phyloP scores from a whole-genome alignment of 2,888 invertebrate species.

The Brachypalpus laphriformis region DNA sequence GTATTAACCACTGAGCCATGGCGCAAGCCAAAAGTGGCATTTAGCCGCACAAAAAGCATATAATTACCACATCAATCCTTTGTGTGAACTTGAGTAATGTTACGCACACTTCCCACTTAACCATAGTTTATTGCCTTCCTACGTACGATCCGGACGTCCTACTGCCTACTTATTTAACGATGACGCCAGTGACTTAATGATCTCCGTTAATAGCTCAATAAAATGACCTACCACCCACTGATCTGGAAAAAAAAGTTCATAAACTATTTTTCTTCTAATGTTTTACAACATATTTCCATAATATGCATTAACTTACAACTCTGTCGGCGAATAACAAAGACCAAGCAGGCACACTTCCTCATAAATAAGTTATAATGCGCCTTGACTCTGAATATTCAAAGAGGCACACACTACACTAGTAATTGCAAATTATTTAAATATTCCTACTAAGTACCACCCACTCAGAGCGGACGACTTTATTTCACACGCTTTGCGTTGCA shows the following conservation, averaged over 20 bases:
- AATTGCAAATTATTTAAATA: constrained; percentile 29
- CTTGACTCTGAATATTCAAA: constrained; percentile 8
- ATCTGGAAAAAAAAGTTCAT: background rate
- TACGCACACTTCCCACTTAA: no score
- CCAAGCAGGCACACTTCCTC: constrained; percentile 26
- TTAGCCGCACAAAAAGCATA: no score
- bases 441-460: background rate
- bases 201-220: constrained; percentile 3
- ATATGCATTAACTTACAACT: constrained; percentile 3
- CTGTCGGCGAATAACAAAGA: constrained; percentile 31
- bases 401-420: constrained; percentile 8
- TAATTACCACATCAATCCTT: no score
- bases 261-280: background rate
- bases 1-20: no score
- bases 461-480: constrained; percentile 24
- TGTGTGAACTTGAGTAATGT: no score
- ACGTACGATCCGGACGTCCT: background rate
- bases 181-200: background rate
- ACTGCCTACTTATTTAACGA: background rate
- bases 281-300: constrained; percentile 38
- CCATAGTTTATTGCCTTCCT: background rate
- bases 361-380: constrained; percentile 27
- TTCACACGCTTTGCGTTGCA: constrained; percentile 23
- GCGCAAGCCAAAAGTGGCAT: no score
- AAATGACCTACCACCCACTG: background rate